Base-by-base conservation (phyloP, 2,797 vertebrate genomes). In the Megalops cyprinoides region DNA sequence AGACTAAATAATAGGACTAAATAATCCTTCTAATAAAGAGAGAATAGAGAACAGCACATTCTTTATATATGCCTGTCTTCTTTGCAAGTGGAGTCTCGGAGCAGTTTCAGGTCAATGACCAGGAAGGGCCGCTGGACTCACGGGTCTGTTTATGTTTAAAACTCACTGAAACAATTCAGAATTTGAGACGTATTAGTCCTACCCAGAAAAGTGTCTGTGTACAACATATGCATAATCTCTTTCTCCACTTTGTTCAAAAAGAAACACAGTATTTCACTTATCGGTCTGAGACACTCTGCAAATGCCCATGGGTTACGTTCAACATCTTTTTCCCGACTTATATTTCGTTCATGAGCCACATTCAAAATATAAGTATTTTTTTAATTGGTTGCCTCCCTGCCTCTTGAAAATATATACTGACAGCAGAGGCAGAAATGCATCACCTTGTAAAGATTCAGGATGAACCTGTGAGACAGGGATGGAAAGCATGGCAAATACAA, bases 381-480 rank as follows among this genome's bases (percentile, higher is more conserved):
- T 86, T 86, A 82, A 80, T 79, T 84, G 44, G 79, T 25, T 9
- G 79, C 60, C 76, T 83, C 81, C 73, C 14, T 42, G 12, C 77
- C 77, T 75, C 42, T 86, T 76, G 75, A 78, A 83, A 74, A 56
- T 53, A 28, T 69, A 83, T 79, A n/a, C n/a, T 56, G 82, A 86
- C 49, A 56, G 25, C 8, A 28, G 42, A 8, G 25, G 31, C 28
- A 5, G 6, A 60, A 60, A 81, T 82, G 78, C 65, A 58, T 67
- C 71, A 48, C 23, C 56, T 74, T 77, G 56, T 53, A 55, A 39
- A 69, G n/a, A 23, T 6, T 89, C 90, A 81, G 85, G 89, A 89
- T 89, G 88, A 95, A 93, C n/a, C n/a, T 95, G 94, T 96, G 94
- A 93, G 90, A 92, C 93, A 96, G 97, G 97, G 60, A 84, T 14